A percentile compares a stretch with the other conserved stretches of the same genome.
Evolutionary conservation across 2,797 vertebrate genomes (phyloP).

Genomic region (Microcaecilia unicolor): DNA sequence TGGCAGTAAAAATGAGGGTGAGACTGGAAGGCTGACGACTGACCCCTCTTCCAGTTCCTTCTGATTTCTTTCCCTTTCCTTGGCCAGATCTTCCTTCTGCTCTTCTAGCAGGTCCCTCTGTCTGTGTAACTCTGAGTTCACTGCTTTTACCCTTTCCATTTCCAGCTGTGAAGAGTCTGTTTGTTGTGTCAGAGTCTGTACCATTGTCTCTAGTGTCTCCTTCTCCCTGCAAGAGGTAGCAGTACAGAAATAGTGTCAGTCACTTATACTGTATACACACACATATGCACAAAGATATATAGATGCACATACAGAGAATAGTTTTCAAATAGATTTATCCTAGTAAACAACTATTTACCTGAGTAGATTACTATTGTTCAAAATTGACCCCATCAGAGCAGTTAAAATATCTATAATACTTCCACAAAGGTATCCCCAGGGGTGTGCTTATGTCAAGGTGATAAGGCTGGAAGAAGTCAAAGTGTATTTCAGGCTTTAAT

Average conservation of each 20-base stretch:
- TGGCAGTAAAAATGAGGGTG: background rate
- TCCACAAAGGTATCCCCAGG: too few relatives aligned
- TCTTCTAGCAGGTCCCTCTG: conserved; percentile 51
- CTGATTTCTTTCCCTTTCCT: conserved; percentile 40
- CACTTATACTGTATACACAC: background rate
- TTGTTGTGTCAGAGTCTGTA: conserved; percentile 46
- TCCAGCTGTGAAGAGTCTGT: conserved; percentile 37
- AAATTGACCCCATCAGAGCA: too few relatives aligned
- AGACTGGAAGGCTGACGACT: background rate
- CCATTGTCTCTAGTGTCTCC: conserved; percentile 40
- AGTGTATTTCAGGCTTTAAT: too few relatives aligned
- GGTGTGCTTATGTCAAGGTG: too few relatives aligned
- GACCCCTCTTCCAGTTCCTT: conserved; percentile 62
- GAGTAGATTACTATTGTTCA: too few relatives aligned
- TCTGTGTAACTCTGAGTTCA: conserved; percentile 51
- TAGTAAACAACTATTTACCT: too few relatives aligned
- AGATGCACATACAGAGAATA: too few relatives aligned
- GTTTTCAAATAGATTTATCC: too few relatives aligned
- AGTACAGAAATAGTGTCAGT: background rate
- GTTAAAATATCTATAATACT: too few relatives aligned
- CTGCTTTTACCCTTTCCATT: conserved; percentile 41
- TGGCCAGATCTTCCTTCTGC: conserved; percentile 57
- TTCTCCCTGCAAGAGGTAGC: conserved; percentile 53
- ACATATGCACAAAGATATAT: background rate
- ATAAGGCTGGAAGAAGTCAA: too few relatives aligned